These are phyloP conservation scores for Periophthalmus modestus DNA, from an alignment of 2,113 vertebrate species.

Conservation along the genomic window DNA sequence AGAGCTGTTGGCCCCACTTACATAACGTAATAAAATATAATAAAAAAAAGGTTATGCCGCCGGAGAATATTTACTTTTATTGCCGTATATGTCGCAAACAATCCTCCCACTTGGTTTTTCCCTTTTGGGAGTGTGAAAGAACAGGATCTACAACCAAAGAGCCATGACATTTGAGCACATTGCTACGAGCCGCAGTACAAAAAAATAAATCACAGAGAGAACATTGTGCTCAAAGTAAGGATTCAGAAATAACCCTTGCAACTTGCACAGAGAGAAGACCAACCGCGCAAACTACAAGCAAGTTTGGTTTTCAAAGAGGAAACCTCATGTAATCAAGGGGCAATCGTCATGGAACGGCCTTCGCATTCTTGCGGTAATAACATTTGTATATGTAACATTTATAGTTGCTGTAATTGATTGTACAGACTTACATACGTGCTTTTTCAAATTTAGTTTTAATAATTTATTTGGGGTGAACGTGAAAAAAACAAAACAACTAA, in stretches of 20 bases:
- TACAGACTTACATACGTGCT: neutral
- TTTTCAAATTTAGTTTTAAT: no score
- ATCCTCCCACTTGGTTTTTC: constrained; percentile 34
- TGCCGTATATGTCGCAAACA: constrained; percentile 71
- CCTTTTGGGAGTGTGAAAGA: constrained; percentile 37
- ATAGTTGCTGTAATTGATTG: neutral
- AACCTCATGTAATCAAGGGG: no score
- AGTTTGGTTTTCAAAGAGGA: no score
- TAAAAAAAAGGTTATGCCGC: constrained; percentile 58
- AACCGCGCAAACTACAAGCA: no score
- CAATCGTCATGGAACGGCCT: no score
- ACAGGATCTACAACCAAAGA: constrained; percentile 28
- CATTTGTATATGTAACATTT: no score
- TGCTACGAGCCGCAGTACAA: constrained; percentile 10
- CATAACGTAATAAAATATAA: constrained; percentile 77
- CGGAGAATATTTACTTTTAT: constrained; percentile 78
- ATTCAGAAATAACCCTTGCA: neutral
- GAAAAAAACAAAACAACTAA: no score
- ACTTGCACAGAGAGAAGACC: neutral
- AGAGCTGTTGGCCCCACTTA: constrained; percentile 76
- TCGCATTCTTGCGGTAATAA: no score
- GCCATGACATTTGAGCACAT: constrained; percentile 29
- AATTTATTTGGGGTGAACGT: no score
- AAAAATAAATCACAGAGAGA: constrained; percentile 9
- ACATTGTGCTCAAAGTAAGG: constrained; percentile 11